These are phyloP conservation scores for Plutella xylostella DNA, from an alignment of 2,888 invertebrate species.

Conservation along the genomic window DNA sequence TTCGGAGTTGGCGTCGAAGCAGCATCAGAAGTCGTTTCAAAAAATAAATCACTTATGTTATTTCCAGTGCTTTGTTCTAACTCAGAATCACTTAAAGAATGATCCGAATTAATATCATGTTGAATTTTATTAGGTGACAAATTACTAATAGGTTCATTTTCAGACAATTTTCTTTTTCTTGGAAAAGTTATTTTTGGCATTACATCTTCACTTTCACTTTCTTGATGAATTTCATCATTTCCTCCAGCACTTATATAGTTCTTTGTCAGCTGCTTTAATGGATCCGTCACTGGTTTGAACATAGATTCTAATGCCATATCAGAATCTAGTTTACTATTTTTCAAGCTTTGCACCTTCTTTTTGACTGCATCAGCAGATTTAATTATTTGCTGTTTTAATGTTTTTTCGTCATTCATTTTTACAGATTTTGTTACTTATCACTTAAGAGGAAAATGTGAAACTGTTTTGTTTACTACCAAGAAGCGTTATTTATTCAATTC, in stretches of 20 bases:
- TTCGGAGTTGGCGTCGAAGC: neutral
- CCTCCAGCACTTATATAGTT: too few species aligned
- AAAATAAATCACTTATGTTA: neutral
- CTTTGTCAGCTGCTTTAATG: constrained; percentile 11
- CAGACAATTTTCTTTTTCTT: neutral
- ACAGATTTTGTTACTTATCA: neutral
- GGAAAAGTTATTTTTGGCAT: neutral
- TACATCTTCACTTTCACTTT: neutral
- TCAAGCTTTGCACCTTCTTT: neutral
- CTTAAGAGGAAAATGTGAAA: neutral
- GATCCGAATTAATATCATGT: too few species aligned
- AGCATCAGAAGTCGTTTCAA: neutral
- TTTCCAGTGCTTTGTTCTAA: neutral
- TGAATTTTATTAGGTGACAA: too few species aligned
- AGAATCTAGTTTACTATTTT: too few species aligned
- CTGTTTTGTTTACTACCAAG: neutral
- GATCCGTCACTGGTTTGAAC: constrained; percentile 3
- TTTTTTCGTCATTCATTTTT: neutral
- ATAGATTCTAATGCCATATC: neutral
- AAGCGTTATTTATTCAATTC: neutral
- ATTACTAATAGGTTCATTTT: too few species aligned
- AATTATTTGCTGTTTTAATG: neutral
- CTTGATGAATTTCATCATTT: too few species aligned
- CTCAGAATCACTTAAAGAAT: neutral
- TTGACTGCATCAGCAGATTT: neutral